A percentile compares a stretch with the other conserved stretches of the same genome.
These are phyloP conservation scores for Pharmacophagus antenor DNA, from an alignment of 2,888 invertebrate species.

Conservation along the genomic window DNA sequence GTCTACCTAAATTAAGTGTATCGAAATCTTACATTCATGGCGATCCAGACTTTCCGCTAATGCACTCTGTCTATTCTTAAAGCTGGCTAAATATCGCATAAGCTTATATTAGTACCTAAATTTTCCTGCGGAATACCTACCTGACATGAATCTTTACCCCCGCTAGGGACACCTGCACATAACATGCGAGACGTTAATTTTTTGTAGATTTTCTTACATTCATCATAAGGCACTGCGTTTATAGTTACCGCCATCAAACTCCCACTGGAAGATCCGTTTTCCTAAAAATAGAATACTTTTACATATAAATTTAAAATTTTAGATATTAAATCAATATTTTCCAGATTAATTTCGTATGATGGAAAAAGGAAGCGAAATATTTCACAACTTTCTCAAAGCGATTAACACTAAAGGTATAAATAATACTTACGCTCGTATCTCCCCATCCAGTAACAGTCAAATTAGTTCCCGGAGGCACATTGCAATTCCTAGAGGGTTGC, in stretches of 20 bases:
- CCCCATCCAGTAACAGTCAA: conserved; percentile 66
- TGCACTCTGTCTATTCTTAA: no score
- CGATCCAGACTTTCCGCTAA: no score
- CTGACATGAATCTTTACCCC: conserved; percentile 74
- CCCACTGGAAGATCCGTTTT: conserved; percentile 32
- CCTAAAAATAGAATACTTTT: conserved; percentile 8
- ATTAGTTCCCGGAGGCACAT: conserved; percentile 44
- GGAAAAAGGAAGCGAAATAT: no score
- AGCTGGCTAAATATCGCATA: no score
- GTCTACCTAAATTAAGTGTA: no score
- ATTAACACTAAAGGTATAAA: background rate
- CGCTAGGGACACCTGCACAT: conserved; percentile 61
- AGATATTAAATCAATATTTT: background rate
- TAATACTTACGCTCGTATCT: conserved; percentile 54
- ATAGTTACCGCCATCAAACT: conserved; percentile 53
- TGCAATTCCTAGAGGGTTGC: conserved; percentile 40
- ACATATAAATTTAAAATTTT: no score
- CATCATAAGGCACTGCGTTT: conserved; percentile 41
- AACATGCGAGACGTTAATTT: conserved; percentile 58
- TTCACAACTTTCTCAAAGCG: no score
- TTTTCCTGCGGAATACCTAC: no score
- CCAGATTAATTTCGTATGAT: no score
- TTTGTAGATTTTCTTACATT: conserved; percentile 43
- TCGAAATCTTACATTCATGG: no score
- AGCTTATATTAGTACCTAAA: no score